These are phyloP conservation scores for Graptemys geographica DNA, from an alignment of 2,797 vertebrate species.

Conservation along the genomic window DNA sequence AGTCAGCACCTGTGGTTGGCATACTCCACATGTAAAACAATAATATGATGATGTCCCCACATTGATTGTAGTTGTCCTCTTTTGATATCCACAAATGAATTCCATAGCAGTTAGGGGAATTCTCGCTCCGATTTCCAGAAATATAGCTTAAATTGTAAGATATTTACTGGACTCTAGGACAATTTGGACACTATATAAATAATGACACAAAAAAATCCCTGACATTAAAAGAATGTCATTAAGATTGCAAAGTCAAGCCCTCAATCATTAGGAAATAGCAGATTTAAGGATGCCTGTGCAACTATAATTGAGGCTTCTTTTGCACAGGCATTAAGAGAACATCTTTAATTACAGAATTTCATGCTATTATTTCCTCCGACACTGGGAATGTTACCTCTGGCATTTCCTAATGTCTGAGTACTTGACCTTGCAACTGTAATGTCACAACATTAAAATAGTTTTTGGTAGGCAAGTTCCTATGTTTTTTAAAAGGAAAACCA, in stretches of 20 bases:
- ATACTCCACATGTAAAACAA: background rate
- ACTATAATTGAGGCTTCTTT: conserved; percentile 15
- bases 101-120: conserved; percentile 38
- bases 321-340: background rate
- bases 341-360: background rate
- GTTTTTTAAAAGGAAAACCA: rapidly evolving
- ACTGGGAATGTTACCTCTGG: background rate
- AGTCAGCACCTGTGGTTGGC: background rate
- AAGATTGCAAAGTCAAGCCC: conserved; percentile 59
- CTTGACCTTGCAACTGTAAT: background rate
- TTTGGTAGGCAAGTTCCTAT: background rate
- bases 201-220: conserved; percentile 30
- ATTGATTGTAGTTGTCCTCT: background rate
- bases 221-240: conserved; percentile 31
- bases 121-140: conserved; percentile 34
- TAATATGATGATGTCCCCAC: background rate
- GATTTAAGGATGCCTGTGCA: conserved; percentile 32
- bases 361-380: background rate
- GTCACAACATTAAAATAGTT: background rate
- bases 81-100: background rate
- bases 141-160: conserved; percentile 50
- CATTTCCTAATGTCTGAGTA: background rate
- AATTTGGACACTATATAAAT: conserved; percentile 55
- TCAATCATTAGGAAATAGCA: conserved; percentile 22
- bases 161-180: conserved; percentile 36